A percentile compares a stretch with the other conserved stretches of the same genome.
Evolutionary conservation across 2,888 invertebrate genomes (phyloP).

Genomic region (Ormyrus nitidulus): DNA sequence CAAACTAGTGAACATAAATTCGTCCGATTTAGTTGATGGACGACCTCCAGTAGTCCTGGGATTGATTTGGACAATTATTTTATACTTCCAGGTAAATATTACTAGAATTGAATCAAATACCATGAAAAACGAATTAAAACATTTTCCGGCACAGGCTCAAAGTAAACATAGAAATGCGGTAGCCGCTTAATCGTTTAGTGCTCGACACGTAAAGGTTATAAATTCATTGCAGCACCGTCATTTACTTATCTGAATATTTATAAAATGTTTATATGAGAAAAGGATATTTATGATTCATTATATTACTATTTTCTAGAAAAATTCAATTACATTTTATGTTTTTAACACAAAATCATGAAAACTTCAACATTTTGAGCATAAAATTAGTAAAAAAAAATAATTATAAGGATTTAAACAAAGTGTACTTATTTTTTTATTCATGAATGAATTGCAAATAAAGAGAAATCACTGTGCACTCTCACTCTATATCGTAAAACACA

Average conservation of each 20-base stretch:
- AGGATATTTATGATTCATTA: slow-evolving; percentile 3
- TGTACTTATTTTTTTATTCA: no score
- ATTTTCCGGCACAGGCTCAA: slow-evolving; percentile 38
- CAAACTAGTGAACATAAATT: slow-evolving; percentile 98
- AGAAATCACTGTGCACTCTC: no score
- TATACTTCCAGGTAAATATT: slow-evolving; percentile 94
- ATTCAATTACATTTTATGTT: neutral
- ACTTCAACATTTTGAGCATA: no score
- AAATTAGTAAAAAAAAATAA: no score
- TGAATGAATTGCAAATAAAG: no score
- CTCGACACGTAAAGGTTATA: slow-evolving; percentile 60
- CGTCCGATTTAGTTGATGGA: slow-evolving; percentile 97
- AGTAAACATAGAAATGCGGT: slow-evolving; percentile 59
- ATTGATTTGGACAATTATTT: slow-evolving; percentile 98
- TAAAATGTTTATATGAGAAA: slow-evolving; percentile 28
- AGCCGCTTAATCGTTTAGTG: slow-evolving; percentile 65
- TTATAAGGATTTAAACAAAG: no score
- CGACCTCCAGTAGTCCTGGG: slow-evolving; percentile 97
- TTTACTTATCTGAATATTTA: slow-evolving; percentile 36
- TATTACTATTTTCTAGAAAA: neutral
- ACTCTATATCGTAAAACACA: neutral
- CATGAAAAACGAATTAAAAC: neutral
- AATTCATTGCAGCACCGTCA: slow-evolving; percentile 53
- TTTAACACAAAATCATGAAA: no score
- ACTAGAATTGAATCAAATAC: neutral